These are phyloP conservation scores for Trematomus bernacchii DNA, from an alignment of 2,797 vertebrate species.

Conservation along the genomic window DNA sequence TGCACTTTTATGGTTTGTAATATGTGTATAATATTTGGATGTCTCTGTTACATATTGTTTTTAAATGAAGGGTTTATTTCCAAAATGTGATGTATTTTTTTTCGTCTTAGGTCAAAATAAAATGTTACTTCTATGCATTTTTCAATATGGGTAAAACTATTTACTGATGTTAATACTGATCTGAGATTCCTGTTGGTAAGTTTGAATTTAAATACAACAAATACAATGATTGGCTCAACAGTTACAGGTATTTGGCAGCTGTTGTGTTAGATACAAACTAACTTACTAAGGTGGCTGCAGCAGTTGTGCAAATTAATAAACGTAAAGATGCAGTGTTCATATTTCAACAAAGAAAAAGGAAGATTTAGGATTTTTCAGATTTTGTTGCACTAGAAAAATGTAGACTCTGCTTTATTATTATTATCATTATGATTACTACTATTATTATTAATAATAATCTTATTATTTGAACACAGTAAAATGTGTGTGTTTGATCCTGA, in stretches of 20 bases:
- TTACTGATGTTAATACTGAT: neutral
- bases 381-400: neutral
- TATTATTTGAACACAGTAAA: neutral
- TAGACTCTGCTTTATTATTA: neutral
- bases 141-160: neutral
- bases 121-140: constrained; percentile 8
- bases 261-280: neutral
- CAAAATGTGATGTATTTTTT: constrained; percentile 16
- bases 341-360: neutral
- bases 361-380: neutral
- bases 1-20: constrained; percentile 65
- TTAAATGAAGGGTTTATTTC: constrained; percentile 67
- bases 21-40: constrained; percentile 21
- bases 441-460: neutral
- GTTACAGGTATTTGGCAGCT: neutral
- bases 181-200: neutral
- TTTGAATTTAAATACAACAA: neutral
- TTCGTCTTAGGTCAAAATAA: constrained; percentile 36
- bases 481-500: constrained; percentile 1
- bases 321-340: neutral
- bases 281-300: no score
- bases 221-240: neutral
- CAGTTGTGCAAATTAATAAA: no score
- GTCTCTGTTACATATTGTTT: constrained; percentile 27
- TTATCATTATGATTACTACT: no score